These are phyloP conservation scores for Phacellophora camtschatica DNA, from an alignment of 30 jellyfish, hydroid and myxozoan species.

Conservation along the genomic window DNA sequence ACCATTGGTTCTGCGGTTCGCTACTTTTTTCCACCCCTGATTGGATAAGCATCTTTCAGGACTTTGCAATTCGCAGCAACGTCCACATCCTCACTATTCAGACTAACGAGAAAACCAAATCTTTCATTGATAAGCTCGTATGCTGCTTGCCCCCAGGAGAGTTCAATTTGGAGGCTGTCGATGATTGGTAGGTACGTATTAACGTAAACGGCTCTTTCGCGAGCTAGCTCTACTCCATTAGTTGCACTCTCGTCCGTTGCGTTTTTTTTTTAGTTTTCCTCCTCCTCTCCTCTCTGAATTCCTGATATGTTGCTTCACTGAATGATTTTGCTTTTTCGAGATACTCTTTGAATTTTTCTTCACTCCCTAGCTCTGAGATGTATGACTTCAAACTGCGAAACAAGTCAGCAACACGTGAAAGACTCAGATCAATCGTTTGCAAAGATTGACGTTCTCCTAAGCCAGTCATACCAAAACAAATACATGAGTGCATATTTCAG, in stretches of 20 bases:
- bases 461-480: conserved; percentile 54
- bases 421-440: conserved; percentile 44
- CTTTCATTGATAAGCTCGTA: conserved; percentile 54
- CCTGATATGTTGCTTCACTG: conserved; percentile 44
- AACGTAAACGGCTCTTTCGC: conserved; percentile 25
- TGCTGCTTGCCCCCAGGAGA: conserved; percentile 31
- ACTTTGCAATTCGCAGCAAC: conserved; percentile 20
- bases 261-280: conserved; percentile 49
- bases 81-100: conserved; percentile 9
- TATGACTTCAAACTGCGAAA: no score
- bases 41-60: conserved; percentile 21
- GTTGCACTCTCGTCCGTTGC: no score
- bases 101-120: conserved; percentile 51
- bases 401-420: conserved; percentile 31
- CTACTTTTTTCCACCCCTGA: no score
- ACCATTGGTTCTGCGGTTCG: no score
- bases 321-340: conserved; percentile 53
- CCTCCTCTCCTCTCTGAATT: conserved; percentile 55
- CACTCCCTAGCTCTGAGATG: no score
- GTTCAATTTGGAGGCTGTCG: conserved; percentile 39
- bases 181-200: conserved; percentile 50
- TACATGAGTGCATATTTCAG: conserved; percentile 41
- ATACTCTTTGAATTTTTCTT: conserved; percentile 26
- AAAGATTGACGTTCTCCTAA: conserved; percentile 36
- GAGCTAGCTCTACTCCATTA: conserved; percentile 23